Base-by-base conservation (phyloP, 1,140 invertebrate genomes). In the Dryas iulia region DNA sequence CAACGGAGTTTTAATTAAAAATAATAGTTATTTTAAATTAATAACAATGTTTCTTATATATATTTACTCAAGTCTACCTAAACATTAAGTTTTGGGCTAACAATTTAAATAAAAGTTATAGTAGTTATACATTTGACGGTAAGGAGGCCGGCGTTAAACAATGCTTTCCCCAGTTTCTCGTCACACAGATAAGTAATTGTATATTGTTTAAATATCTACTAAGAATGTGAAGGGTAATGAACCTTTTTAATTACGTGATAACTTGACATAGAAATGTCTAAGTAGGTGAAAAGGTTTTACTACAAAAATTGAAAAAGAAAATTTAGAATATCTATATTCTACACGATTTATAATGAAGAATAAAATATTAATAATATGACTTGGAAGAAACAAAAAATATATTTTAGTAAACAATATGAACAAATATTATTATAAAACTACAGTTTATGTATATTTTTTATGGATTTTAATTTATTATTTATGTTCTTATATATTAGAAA, bases 161-260 rank as follows among this genome's bases (percentile, higher is more conserved):
- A 77, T 67, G 71, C 35, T 66, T 73, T 76, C 39, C 58, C 59
- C 67, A 56, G 33, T 76, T 72, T 71, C 61, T 60, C 47, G 14
- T 14, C n/a, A 60, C 57, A 54, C 56, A 66, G 66, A 75, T 74
- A 75, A 74, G 63, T 65, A 62, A 67, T 64, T 68, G 59, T 66
- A 59, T 65, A 72, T 72, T 73, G 66, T 74, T 74, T 28, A 58
- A 73, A 72, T 63, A 65, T 70, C 47, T 64, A 68, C 59, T 56
- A 67, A 71, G 58, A 76, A 58, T 66, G 47, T 25, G 33, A 58
- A 72, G 83, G 77, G 79, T 67, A 80, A 60, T 72, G 81, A 83
- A 82, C 81, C 60, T 63, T 31, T 52, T 56, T 62, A 26, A 54
- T 54, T 54, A 26, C 23, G 28, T 18, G 21, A 30, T 14, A 5